These are phyloP conservation scores for Myopa testacea DNA, from an alignment of 2,888 invertebrate species.

Conservation along the genomic window DNA sequence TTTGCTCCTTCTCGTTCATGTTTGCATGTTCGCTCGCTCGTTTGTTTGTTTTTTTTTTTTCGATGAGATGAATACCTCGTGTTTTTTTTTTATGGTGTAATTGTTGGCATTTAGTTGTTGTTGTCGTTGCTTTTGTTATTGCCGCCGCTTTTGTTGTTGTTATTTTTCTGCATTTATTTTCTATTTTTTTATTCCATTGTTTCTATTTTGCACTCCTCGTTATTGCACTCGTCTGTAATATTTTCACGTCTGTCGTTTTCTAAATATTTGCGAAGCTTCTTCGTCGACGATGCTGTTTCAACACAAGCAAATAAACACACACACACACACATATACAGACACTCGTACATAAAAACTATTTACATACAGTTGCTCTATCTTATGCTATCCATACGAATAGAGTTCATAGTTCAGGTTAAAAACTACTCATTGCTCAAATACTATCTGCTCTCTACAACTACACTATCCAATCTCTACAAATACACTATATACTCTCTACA, in stretches of 20 bases:
- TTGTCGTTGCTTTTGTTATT: not conserved
- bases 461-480: too few species aligned
- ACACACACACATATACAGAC: too few species aligned
- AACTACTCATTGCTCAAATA: too few species aligned
- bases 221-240: too few species aligned
- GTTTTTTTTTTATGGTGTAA: not conserved
- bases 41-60: not conserved
- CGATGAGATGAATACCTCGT: conserved; percentile 11
- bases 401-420: not conserved
- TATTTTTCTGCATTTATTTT: not conserved
- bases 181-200: not conserved
- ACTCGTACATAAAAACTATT: too few species aligned
- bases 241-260: not conserved
- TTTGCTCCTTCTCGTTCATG: not conserved
- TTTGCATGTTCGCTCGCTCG: not conserved
- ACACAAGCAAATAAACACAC: not conserved
- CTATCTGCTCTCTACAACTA: too few species aligned
- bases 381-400: not conserved
- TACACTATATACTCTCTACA: too few species aligned
- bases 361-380: too few species aligned
- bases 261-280: not conserved
- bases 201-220: too few species aligned
- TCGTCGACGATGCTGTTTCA: not conserved
- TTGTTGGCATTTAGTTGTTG: not conserved
- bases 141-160: not conserved